Base-by-base conservation (phyloP, 37 sponge, comb jelly and placozoan species). In the Beroe ovata region DNA sequence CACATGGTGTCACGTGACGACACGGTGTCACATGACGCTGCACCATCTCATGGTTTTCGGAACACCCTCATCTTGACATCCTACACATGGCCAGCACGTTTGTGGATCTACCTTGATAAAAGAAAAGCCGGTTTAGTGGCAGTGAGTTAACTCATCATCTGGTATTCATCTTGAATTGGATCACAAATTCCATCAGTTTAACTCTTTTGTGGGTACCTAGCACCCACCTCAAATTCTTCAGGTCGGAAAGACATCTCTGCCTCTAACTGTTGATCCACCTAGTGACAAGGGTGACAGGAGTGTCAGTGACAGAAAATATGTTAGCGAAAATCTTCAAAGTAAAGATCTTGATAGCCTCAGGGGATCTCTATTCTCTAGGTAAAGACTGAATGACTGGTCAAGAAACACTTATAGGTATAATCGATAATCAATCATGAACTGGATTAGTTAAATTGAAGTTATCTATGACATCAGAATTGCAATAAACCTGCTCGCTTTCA, bases 21-120 rank as follows among this genome's bases (percentile, higher is more conserved):
- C n/a, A n/a, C n/a, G n/a, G n/a, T n/a, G 23, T 66, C 69, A 66
- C 69, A 66, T 66, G 35, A 66, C 36, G 16, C 36, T 34, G 36
- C 69, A 66, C 69, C 69, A 66, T 37, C 69, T 26, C 33, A 66
- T 33, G 3, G 69, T 66, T 11, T 25, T 32, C 8, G 69, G 69
- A 1, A 66, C 69, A 2, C 30, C 69, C 8, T 66, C 69, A 37
- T 66, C 69, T 37, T 66, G 69, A 66, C 69, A 66, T 4, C 69
- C 69, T 18, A 66, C 69, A 33, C 69, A 66, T 18, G 69, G 69
- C 69, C 69, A 66, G 36, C 69, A 66, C 36, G 69, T 66, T 18
- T 66, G 69, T 2, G 69, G 69, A 18, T 66, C 69, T 37, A 66
- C 69, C 69, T 62, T n/a, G n/a, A n/a, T n/a, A n/a, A n/a, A n/a